phyloP scores from a whole-genome alignment of 23 tunicate species.

The Corella eumyota region DNA sequence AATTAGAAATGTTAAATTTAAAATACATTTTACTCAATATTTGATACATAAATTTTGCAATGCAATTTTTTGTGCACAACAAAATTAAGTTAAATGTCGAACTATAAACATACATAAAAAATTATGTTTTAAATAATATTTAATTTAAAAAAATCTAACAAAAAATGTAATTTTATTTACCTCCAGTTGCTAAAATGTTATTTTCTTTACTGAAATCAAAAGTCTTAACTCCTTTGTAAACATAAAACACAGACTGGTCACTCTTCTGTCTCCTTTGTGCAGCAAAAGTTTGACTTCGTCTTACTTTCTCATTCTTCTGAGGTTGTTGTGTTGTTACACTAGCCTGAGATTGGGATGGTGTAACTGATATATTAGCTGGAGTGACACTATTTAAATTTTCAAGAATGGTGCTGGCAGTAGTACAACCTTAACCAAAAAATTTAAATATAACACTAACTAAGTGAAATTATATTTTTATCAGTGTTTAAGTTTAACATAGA shows the following conservation, averaged over 20 bases:
- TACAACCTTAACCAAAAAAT: slow-evolving; percentile 62
- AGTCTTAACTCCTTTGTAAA: slow-evolving; percentile 81
- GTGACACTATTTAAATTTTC: background rate
- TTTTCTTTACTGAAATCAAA: slow-evolving; percentile 60
- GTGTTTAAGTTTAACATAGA: no score
- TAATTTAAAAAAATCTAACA: no score
- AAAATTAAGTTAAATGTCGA: no score
- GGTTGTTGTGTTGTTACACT: no score
- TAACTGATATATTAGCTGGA: slow-evolving; percentile 9
- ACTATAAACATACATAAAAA: no score
- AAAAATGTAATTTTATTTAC: no score
- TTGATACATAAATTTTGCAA: no score
- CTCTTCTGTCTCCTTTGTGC: slow-evolving; percentile 54
- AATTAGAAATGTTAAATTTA: background rate
- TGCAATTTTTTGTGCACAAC: no score
- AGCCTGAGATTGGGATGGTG: slow-evolving; percentile 8
- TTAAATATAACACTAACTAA: no score
- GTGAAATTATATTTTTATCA: no score
- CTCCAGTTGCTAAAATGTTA: slow-evolving; percentile 87
- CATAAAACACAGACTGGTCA: slow-evolving; percentile 89
- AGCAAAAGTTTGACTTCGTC: slow-evolving; percentile 9
- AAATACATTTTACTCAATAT: no score
- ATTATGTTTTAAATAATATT: no score
- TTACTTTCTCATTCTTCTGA: background rate
- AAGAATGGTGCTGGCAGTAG: slow-evolving; percentile 52